Conservation (phyloP, 2,113 vertebrate species). For the Ranitomeya imitator region DNA sequence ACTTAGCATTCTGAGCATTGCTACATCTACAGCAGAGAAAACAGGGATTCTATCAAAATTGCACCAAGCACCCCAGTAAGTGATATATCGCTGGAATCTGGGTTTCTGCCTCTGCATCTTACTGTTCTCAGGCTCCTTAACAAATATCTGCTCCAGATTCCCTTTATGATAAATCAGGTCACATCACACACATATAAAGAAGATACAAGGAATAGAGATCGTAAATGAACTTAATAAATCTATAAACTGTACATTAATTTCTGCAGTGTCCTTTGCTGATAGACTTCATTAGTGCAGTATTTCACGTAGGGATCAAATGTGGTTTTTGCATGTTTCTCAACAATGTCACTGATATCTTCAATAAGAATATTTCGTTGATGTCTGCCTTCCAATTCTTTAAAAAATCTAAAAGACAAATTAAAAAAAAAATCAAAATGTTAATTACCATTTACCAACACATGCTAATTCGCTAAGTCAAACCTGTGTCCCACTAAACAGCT, state of each 20-base stretch:
- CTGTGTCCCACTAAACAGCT: background rate
- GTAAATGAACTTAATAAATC: background rate
- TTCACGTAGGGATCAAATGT: constrained; percentile 93
- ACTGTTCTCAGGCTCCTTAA: too few relatives aligned
- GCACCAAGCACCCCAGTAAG: too few relatives aligned
- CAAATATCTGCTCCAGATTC: too few relatives aligned
- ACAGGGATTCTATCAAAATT: too few relatives aligned
- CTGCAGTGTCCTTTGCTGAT: constrained; percentile 93
- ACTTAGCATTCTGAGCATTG: too few relatives aligned
- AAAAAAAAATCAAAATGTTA: background rate
- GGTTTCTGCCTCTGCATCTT: too few relatives aligned
- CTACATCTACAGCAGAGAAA: too few relatives aligned
- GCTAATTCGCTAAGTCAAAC: background rate
- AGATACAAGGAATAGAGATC: background rate
- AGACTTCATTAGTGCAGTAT: constrained; percentile 97
- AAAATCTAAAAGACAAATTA: constrained; percentile 79
- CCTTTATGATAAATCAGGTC: background rate
- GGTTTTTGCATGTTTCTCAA: constrained; percentile 81
- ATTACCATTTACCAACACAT: background rate
- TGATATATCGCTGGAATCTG: too few relatives aligned
- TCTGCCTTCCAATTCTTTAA: constrained; percentile 87
- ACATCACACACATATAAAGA: background rate
- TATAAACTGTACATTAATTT: constrained; percentile 82
- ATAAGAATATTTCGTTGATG: constrained; percentile 88
- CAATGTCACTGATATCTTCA: constrained; percentile 90